Evolutionary conservation across 2,888 invertebrate species (phyloP), one percentile per base, ranked within the genome.

Genomic region (Spisula subtruncata): DNA sequence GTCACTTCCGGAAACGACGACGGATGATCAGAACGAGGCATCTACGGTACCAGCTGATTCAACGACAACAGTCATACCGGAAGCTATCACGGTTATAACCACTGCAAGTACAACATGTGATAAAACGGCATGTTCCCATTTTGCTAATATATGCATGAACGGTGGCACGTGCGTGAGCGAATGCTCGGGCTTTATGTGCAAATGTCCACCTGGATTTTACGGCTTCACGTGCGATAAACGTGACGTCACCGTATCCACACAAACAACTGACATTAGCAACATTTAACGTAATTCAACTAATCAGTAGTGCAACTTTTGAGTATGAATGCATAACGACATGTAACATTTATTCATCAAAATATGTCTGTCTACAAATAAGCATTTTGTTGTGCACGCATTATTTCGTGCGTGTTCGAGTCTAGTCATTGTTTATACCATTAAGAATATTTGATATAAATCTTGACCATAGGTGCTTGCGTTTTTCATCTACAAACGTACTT

Each of bases 161-260:
- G 75, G 75, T 4, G 75, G 75, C 32, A 75, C 75, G 14, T 75
- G 75, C 18, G 20, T 75, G 12, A 75, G 75, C 75, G 32, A 35
- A 12, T 75, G 75, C 35, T 18, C 75, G 29, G 75, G 35, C 12
- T 25, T 35, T 75, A 75, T 18, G 75, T 75, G 75, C 25, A 32
- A 35, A 35, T 75, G 75, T 32, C 75, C 75, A 16, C 32, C 29
- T 6, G 75, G 75, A 32, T 75, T 32, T 75, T 32, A 75, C 18
- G 75, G 75, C 35, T 75, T 75, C 75, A 35, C 35, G 0, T 75
- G 75, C 32, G 75, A 75, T 75, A 75, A 75, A 32, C 75, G 75
- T 35, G 32, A 75, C 2, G 32, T 10, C 6, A 14, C 75, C 32
- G 35, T 12, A n/a, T 66, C 60, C 8, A 25, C 5, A 66, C 60